A percentile compares a stretch with the other conserved stretches of the same genome.
phyloP scores from a whole-genome alignment of 2,888 invertebrate species.

The Netelia melanura region DNA sequence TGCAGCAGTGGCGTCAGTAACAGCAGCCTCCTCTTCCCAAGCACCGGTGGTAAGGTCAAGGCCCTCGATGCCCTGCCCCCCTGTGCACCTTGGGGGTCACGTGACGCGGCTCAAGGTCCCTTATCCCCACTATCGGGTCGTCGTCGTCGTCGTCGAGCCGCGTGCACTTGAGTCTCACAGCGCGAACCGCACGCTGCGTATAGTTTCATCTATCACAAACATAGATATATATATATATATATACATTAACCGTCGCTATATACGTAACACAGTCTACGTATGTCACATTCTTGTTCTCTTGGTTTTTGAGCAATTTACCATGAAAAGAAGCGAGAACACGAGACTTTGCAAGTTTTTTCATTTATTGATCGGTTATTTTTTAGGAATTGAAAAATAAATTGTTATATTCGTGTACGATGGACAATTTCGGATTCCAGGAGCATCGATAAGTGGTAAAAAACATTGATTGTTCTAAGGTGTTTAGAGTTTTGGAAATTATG shows the following conservation, averaged over 20 bases:
- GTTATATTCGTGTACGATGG: too few species aligned
- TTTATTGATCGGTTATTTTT: too few species aligned
- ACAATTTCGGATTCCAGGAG: too few species aligned
- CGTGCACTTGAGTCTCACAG: conserved; percentile 72
- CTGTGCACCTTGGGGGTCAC: conserved; percentile 85
- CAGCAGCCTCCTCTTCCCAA: conserved; percentile 75
- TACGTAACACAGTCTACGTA: conserved; percentile 6
- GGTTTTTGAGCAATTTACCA: too few species aligned
- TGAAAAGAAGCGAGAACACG: too few species aligned
- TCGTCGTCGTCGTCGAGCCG: conserved; percentile 62
- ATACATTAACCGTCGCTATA: neutral
- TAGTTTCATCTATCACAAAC: neutral
- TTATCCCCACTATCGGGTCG: conserved; percentile 80
- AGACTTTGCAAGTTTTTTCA: too few species aligned
- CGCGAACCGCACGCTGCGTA: conserved; percentile 43
- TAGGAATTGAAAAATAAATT: too few species aligned
- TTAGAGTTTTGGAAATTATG: too few species aligned
- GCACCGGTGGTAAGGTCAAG: conserved; percentile 86
- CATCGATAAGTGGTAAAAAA: too few species aligned
- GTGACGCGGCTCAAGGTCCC: conserved; percentile 87
- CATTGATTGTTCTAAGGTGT: too few species aligned
- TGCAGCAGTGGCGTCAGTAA: conserved; percentile 70
- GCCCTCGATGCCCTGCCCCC: conserved; percentile 84
- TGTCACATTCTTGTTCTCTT: neutral
- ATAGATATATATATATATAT: neutral